Base-by-base conservation (phyloP, 1,140 invertebrate species). In the Eulimnadia texana region DNA sequence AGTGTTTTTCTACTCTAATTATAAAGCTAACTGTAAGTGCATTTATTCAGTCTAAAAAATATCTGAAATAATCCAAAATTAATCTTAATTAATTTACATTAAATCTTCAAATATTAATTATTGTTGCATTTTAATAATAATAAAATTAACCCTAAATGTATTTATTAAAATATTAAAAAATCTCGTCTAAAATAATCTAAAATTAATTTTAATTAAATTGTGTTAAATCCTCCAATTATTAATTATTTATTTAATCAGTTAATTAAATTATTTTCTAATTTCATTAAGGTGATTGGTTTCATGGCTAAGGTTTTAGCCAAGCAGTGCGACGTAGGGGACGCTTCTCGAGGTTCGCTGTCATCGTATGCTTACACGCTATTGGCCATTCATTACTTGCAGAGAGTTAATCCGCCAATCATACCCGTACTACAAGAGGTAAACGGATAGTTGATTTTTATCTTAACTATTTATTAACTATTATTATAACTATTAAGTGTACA, bases 331-430 rank as follows among this genome's bases (percentile, higher is more conserved):
- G 80, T 83, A 62, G 75, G 79, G 58, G 81, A 83, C 74, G 81
- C 81, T 0, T 80, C 80, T 0, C 68, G 75, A 60, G 82, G 81
- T 13, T 80, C 79, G 67, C 69, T 83, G 16, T 82, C 81, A 16
- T 82, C 80, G 0, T 83, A 83, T 68, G 79, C 78, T 19, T 82
- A 80, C 68, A 76, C 78, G 55, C 67, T 83, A 19, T 80, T 83
- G 78, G 69, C 80, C 54, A 69, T 83, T 20, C 77, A 80, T 67
- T 83, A 76, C 68, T 71, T 83, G 16, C 81, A 82, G 69, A 77
- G 79, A 65, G 72, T 74, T 56, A 65, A 72, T 23, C 78, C 79
- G 63, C 79, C 81, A 28, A 77, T 83, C 19, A 69, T 83, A 57
- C 81, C 81, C 53, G 79, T 82, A 25, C 68, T 83, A 49, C 81